These are phyloP conservation scores for Australoheros facetus DNA, from an alignment of 2,797 vertebrate genomes.

Conservation along the genomic window DNA sequence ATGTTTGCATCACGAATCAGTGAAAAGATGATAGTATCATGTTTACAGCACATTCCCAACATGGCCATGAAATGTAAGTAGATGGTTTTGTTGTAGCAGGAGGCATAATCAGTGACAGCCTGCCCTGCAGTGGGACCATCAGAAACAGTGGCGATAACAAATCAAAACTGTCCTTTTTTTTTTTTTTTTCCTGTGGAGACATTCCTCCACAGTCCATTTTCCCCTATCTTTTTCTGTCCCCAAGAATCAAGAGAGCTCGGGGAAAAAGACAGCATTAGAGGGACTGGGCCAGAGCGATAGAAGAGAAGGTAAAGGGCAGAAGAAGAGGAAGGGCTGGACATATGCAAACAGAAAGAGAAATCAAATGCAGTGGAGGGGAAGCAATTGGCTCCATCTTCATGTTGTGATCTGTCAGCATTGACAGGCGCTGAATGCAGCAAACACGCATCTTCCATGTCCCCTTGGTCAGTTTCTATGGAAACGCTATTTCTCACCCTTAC, in stretches of 20 bases:
- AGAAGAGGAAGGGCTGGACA: slow-evolving; percentile 10
- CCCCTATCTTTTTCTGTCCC: slow-evolving; percentile 22
- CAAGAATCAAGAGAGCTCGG: slow-evolving; percentile 31
- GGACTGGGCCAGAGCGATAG: background rate
- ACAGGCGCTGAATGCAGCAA: slow-evolving; percentile 69
- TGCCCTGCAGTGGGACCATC: background rate
- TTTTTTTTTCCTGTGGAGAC: background rate
- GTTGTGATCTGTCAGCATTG: slow-evolving; percentile 73
- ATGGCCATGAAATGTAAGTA: background rate
- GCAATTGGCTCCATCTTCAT: slow-evolving; percentile 59
- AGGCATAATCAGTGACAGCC: slow-evolving; percentile 1
- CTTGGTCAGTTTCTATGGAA: slow-evolving; percentile 78
- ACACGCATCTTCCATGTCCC: slow-evolving; percentile 65
- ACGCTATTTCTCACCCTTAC: slow-evolving; percentile 63
- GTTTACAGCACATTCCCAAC: background rate
- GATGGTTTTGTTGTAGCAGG: background rate
- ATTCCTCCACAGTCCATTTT: slow-evolving; percentile 35
- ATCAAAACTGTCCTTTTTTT: slow-evolving; percentile 14
- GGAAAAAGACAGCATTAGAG: slow-evolving; percentile 1
- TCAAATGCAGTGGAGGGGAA: slow-evolving; percentile 31
- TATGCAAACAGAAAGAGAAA: slow-evolving; percentile 36
- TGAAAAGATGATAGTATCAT: background rate
- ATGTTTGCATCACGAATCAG: background rate
- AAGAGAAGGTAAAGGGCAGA: slow-evolving; percentile 23
- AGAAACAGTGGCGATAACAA: slow-evolving; percentile 14